Conservation (phyloP, 1,140 invertebrate species). For the Nymphalis io region DNA sequence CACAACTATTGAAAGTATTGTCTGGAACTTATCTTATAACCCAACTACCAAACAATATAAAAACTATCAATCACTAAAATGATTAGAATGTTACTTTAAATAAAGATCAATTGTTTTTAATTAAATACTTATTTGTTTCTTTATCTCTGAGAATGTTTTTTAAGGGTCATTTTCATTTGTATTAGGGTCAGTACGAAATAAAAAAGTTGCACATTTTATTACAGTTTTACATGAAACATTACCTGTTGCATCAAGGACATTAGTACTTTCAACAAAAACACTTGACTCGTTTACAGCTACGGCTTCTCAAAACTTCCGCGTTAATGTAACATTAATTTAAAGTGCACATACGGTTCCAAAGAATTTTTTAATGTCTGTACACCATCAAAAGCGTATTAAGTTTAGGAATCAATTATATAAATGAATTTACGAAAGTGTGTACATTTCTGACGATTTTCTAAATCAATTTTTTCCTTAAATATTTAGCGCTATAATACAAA, state of each 20-base stretch:
- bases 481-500: background rate
- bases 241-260: constrained; percentile 37
- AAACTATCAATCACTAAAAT: background rate
- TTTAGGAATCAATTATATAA: background rate
- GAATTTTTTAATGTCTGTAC: background rate
- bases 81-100: background rate
- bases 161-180: background rate
- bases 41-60: background rate
- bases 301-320: constrained; percentile 41
- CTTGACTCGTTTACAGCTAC: constrained; percentile 31
- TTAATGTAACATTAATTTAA: constrained; percentile 27
- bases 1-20: no score
- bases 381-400: background rate
- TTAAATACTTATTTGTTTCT: background rate
- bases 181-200: constrained; percentile 8
- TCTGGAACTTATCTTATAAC: background rate
- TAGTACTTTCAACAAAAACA: constrained; percentile 36
- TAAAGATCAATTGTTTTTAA: background rate
- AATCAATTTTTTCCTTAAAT: background rate
- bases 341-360: constrained; percentile 10
- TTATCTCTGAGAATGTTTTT: background rate
- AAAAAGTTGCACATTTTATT: constrained; percentile 14
- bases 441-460: no score
- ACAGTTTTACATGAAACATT: constrained; percentile 27
- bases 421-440: background rate